These are phyloP conservation scores for Asobara japonica DNA, from an alignment of 1,140 invertebrate genomes.

Conservation along the genomic window DNA sequence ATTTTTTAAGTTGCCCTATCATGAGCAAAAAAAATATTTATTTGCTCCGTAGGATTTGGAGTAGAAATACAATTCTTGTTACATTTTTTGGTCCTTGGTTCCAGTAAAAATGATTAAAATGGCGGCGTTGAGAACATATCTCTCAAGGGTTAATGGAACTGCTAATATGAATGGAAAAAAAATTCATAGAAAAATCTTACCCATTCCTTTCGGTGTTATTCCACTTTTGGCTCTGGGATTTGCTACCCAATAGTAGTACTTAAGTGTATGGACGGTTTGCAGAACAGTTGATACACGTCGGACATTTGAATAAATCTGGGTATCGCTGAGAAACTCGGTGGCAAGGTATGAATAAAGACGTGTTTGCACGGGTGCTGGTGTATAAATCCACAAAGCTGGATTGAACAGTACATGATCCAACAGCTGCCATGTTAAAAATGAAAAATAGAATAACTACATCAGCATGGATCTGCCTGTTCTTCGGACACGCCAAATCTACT, in stretches of 20 bases:
- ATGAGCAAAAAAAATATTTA: no score
- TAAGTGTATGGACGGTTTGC: conserved; percentile 97
- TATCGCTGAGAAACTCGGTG: conserved; percentile 96
- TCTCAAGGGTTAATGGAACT: no score
- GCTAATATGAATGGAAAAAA: no score
- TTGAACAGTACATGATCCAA: conserved; percentile 99
- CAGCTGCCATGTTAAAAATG: conserved; percentile 88
- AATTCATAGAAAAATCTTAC: conserved; percentile 72
- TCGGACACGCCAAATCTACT: conserved; percentile 67
- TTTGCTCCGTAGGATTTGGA: background rate
- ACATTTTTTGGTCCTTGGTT: no score
- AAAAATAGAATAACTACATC: conserved; percentile 81
- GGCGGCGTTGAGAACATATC: no score
- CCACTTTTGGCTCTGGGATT: conserved; percentile 95
- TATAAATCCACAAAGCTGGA: conserved; percentile 98
- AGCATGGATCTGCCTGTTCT: conserved; percentile 71
- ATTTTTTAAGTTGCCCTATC: background rate
- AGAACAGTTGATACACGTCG: conserved; percentile 95
- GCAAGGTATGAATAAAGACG: conserved; percentile 96
- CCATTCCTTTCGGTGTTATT: conserved; percentile 92
- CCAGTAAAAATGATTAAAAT: no score
- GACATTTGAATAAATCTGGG: conserved; percentile 97
- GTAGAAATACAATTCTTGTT: background rate
- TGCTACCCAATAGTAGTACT: conserved; percentile 99
- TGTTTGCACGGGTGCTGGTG: conserved; percentile 94